These are phyloP conservation scores for Neuroscelio doddi DNA, from an alignment of 2,888 invertebrate species.

Conservation along the genomic window DNA sequence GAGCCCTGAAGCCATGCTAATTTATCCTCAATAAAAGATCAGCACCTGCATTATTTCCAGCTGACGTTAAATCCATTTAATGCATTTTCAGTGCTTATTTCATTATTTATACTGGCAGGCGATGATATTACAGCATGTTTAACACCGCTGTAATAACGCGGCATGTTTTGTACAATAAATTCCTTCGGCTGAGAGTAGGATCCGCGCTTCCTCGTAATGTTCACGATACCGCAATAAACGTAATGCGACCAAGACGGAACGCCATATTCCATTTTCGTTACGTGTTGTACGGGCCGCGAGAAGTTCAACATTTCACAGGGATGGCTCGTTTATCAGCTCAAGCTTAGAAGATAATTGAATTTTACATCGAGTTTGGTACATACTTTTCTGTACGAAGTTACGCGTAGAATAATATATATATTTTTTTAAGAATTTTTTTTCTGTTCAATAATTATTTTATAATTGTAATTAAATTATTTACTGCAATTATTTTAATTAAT, in stretches of 20 bases:
- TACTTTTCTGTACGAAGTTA: too few species aligned
- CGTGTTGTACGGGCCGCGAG: slow-evolving; percentile 16
- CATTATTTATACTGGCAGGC: slow-evolving; percentile 19
- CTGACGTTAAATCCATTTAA: slow-evolving; percentile 9
- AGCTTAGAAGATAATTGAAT: too few species aligned
- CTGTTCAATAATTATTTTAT: too few species aligned
- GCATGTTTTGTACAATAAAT: slow-evolving; percentile 48
- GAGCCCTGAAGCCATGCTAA: slow-evolving; percentile 37
- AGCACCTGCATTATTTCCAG: slow-evolving; percentile 9
- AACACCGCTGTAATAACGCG: slow-evolving; percentile 42
- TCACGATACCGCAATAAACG: slow-evolving; percentile 2
- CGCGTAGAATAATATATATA: too few species aligned
- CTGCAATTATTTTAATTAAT: too few species aligned
- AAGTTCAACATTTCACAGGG: too few species aligned
- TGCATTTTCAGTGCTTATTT: slow-evolving; percentile 27
- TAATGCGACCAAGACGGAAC: slow-evolving; percentile 41
- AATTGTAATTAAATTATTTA: too few species aligned
- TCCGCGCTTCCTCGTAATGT: slow-evolving; percentile 46
- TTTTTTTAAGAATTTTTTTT: too few species aligned
- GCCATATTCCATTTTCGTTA: slow-evolving; percentile 40
- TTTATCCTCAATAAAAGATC: slow-evolving; percentile 32
- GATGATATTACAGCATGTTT: slow-evolving; percentile 44
- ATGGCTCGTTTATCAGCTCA: too few species aligned
- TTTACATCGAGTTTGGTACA: too few species aligned
- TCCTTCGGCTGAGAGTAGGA: slow-evolving; percentile 37